Conservation (phyloP, 1,140 invertebrate species). For the Drosophila cardini region DNA sequence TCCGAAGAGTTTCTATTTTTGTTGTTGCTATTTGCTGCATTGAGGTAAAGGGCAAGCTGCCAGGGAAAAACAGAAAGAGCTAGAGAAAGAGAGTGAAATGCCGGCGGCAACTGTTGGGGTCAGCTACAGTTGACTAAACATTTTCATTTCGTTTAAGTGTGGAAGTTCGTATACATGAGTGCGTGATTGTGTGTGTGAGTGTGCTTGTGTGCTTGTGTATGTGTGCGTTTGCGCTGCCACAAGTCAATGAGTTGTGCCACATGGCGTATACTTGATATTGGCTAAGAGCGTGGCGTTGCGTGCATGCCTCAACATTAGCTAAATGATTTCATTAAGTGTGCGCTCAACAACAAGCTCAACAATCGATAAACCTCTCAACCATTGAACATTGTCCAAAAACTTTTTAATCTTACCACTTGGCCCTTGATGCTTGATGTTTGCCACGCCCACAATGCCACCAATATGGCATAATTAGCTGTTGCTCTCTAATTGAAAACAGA, state of each 20-base stretch:
- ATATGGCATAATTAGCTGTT: slow-evolving; percentile 39
- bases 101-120: slow-evolving; percentile 48
- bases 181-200: slow-evolving; percentile 2
- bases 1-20: slow-evolving; percentile 38
- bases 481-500: slow-evolving; percentile 20
- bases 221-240: slow-evolving; percentile 24
- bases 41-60: slow-evolving; percentile 6
- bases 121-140: slow-evolving; percentile 80
- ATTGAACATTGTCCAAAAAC: slow-evolving; percentile 13
- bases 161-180: slow-evolving; percentile 12
- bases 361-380: slow-evolving; percentile 50
- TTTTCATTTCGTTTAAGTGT: slow-evolving; percentile 68
- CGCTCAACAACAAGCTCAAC: slow-evolving; percentile 41
- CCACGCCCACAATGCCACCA: slow-evolving; percentile 16
- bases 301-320: slow-evolving; percentile 38
- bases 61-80: too few relatives aligned
- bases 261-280: slow-evolving; percentile 75
- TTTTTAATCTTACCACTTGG: slow-evolving; percentile 28
- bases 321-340: slow-evolving; percentile 77
- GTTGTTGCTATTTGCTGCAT: slow-evolving; percentile 38
- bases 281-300: slow-evolving; percentile 54
- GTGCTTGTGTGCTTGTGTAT: too few relatives aligned
- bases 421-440: slow-evolving; percentile 5
- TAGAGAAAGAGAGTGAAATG: neutral
- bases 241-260: slow-evolving; percentile 79